These are phyloP conservation scores for Polyergus mexicanus DNA, from an alignment of 1,140 invertebrate genomes.

Conservation along the genomic window DNA sequence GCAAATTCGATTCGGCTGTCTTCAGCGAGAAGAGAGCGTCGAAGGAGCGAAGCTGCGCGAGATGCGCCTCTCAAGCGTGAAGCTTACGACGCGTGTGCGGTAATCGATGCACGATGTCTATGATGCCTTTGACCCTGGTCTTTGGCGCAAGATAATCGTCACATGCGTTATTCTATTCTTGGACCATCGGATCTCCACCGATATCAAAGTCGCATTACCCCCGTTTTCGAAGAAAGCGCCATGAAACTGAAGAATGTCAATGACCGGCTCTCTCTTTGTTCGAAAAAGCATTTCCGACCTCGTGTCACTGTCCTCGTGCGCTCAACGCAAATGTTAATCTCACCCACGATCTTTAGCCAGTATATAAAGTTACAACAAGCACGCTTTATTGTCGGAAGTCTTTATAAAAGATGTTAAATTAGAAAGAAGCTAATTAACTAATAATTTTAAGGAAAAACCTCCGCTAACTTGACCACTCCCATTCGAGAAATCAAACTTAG, in stretches of 20 bases:
- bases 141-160: neutral
- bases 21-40: slow-evolving; percentile 70
- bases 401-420: neutral
- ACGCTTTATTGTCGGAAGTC: no score
- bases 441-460: neutral
- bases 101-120: slow-evolving; percentile 35
- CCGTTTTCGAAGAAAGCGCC: neutral
- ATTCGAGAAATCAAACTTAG: no score
- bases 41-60: slow-evolving; percentile 59
- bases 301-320: neutral
- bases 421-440: neutral
- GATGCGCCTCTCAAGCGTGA: slow-evolving; percentile 41
- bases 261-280: neutral
- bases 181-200: neutral
- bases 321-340: neutral
- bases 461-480: no score
- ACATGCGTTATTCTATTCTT: neutral
- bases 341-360: no score
- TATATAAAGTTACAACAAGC: no score
- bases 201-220: neutral
- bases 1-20: slow-evolving; percentile 86
- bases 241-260: neutral
- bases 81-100: slow-evolving; percentile 38
- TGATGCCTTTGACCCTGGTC: neutral
- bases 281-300: neutral